Conservation (phyloP, 2,113 vertebrate genomes). For the Mionectes macconnelli region DNA sequence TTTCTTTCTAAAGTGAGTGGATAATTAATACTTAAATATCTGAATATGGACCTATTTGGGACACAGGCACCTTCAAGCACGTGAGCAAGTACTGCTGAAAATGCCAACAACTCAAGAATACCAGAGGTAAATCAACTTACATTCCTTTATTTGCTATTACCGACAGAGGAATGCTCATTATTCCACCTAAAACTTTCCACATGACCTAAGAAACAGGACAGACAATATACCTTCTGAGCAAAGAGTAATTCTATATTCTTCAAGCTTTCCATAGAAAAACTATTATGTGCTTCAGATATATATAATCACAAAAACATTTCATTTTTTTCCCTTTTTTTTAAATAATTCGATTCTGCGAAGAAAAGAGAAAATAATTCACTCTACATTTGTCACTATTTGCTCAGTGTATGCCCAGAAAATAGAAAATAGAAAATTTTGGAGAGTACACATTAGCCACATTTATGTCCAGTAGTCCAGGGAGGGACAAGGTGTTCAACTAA, state of each 20-base stretch:
- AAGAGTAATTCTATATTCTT: neutral
- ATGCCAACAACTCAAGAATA: neutral
- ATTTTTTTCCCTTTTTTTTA: neutral
- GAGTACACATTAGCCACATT: neutral
- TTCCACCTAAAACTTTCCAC: neutral
- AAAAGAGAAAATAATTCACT: neutral
- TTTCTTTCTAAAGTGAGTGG: neutral
- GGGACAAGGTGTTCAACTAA: neutral
- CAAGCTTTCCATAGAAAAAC: neutral
- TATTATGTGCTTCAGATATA: neutral
- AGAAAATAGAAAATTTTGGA: neutral
- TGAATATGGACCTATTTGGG: neutral
- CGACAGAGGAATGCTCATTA: neutral
- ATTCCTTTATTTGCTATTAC: neutral
- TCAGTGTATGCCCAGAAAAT: neutral
- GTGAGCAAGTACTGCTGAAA: neutral
- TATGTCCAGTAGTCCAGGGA: neutral
- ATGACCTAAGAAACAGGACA: neutral
- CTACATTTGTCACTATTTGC: neutral
- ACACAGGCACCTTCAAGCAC: neutral
- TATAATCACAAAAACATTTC: neutral
- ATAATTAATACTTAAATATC: neutral
- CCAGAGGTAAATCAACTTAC: neutral
- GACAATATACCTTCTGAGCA: neutral
- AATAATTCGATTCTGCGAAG: neutral